A percentile compares a stretch with the other conserved stretches of the same genome.
These are phyloP conservation scores for Enteromius mattozi DNA, from an alignment of 2,797 vertebrate genomes.

Conservation along the genomic window DNA sequence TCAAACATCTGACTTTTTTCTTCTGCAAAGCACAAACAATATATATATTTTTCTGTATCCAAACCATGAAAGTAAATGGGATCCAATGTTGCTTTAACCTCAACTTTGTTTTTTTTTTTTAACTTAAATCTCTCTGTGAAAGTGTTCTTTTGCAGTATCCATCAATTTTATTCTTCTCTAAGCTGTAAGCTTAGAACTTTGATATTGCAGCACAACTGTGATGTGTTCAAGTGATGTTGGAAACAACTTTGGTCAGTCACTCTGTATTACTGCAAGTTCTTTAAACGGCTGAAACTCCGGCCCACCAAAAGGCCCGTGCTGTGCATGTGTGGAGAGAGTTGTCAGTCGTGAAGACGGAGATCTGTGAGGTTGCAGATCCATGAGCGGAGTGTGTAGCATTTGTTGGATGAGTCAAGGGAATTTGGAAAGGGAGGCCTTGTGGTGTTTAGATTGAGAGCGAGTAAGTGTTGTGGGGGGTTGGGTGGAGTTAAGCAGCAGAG, in stretches of 20 bases:
- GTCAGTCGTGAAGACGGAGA: constrained; percentile 23
- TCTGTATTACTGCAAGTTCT: constrained; percentile 15
- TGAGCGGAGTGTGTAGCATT: constrained; percentile 41
- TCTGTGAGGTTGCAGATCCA: constrained; percentile 8
- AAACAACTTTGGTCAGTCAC: not conserved
- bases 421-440: constrained; percentile 46
- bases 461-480: constrained; percentile 58
- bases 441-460: constrained; percentile 59
- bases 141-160: not conserved
- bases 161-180: not conserved
- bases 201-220: not conserved
- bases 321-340: constrained; percentile 15
- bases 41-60: not conserved
- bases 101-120: not conserved
- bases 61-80: not conserved
- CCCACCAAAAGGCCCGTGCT: not conserved
- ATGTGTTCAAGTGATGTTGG: not conserved
- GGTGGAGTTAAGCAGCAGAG: constrained; percentile 57
- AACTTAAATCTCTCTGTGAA: not conserved
- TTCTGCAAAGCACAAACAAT: not conserved
- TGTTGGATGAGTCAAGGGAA: constrained; percentile 47
- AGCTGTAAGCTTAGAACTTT: not conserved
- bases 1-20: not conserved
- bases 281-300: constrained; percentile 6
- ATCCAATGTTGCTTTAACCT: not conserved